Conservation (phyloP, 2,888 invertebrate species). For the Campoplex capitator region DNA sequence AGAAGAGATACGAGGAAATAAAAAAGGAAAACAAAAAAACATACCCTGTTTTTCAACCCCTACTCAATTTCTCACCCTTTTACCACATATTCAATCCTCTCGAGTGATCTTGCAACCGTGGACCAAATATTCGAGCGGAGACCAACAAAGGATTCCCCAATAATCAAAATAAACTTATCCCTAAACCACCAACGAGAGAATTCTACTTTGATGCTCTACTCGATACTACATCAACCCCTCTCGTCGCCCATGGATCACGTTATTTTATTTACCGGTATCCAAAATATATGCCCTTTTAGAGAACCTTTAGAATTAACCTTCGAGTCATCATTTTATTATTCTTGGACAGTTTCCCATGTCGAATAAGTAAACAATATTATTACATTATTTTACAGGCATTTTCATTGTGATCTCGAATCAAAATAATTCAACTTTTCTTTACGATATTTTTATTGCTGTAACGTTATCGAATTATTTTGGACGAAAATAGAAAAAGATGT, state of each 20-base stretch:
- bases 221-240: neutral
- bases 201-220: neutral
- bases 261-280: neutral
- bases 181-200: neutral
- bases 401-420: neutral
- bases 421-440: neutral
- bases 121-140: neutral
- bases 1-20: neutral
- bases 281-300: neutral
- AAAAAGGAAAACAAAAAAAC: neutral
- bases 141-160: neutral
- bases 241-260: neutral
- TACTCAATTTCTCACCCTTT: neutral
- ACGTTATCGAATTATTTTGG: no score
- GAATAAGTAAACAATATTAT: neutral
- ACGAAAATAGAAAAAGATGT: neutral
- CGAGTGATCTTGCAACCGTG: neutral
- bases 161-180: conserved; percentile 18
- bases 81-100: neutral
- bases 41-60: conserved; percentile 7
- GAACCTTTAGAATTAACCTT: neutral
- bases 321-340: neutral
- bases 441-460: no score
- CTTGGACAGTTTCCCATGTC: neutral
- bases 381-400: neutral